phyloP scores from a whole-genome alignment of 2,797 vertebrate species.

The Tolypeutes matacus region DNA sequence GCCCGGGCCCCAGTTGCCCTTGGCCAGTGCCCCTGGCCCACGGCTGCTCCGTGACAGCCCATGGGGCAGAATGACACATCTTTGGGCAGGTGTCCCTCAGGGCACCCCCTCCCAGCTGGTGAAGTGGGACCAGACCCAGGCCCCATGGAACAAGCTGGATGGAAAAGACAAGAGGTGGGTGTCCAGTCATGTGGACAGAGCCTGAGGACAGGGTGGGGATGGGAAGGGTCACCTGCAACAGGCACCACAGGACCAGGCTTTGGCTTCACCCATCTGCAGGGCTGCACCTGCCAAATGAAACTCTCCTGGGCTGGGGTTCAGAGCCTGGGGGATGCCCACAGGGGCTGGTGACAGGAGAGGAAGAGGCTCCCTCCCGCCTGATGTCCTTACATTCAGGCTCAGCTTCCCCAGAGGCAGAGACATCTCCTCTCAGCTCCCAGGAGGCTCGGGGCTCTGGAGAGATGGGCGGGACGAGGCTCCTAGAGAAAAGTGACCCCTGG shows the following conservation, averaged over 20 bases:
- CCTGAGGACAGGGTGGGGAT: too few species aligned
- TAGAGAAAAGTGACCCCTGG: neutral
- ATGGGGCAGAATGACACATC: too few species aligned
- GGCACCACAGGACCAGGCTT: too few species aligned
- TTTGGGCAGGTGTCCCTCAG: neutral
- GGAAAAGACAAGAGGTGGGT: too few species aligned
- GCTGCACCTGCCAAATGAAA: too few species aligned
- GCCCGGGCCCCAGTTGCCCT: neutral
- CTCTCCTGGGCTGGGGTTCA: neutral
- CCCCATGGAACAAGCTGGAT: too few species aligned
- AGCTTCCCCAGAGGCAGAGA: neutral
- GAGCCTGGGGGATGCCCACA: neutral
- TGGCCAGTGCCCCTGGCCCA: neutral
- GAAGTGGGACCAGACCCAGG: neutral
- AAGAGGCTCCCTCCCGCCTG: neutral
- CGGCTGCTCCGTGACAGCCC: neutral
- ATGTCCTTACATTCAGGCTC: too few species aligned
- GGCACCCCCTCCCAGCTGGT: neutral
- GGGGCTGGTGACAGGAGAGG: neutral
- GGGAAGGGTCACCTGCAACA: too few species aligned
- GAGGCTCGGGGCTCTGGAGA: neutral
- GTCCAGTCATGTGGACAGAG: too few species aligned
- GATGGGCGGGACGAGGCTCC: rapidly evolving
- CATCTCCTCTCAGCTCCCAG: neutral
- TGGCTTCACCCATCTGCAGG: too few species aligned